Conservation (phyloP, 2,888 invertebrate genomes). For the Dasysyrphus tricinctus region DNA sequence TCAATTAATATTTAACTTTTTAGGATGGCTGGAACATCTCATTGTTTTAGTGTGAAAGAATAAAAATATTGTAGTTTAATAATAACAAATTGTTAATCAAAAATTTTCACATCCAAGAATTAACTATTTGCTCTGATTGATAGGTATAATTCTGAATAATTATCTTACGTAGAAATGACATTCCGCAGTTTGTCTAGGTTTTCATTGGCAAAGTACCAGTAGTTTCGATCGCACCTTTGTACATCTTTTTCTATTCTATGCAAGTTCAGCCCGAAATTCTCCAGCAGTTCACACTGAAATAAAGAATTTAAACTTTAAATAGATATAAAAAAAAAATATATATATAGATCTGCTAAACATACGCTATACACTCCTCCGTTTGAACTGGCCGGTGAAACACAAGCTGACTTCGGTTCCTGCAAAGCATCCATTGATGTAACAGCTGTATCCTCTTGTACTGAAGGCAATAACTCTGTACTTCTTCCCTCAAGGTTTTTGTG, state of each 20-base stretch:
- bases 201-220: conserved; percentile 94
- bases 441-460: conserved; percentile 86
- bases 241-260: conserved; percentile 99
- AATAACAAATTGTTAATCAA: no score
- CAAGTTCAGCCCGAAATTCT: conserved; percentile 93
- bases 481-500: conserved; percentile 84
- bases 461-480: conserved; percentile 85
- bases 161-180: conserved; percentile 98
- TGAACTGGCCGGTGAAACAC: conserved; percentile 95
- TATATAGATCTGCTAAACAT: conserved; percentile 82
- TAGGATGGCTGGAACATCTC: no score
- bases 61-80: no score
- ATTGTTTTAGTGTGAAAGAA: no score
- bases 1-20: neutral
- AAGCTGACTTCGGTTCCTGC: conserved; percentile 86
- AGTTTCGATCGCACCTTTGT: conserved; percentile 96
- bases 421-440: conserved; percentile 80
- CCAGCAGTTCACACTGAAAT: conserved; percentile 90
- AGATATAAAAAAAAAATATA: neutral
- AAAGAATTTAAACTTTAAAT: neutral
- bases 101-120: neutral
- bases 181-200: conserved; percentile 96
- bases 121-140: neutral
- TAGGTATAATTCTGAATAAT: neutral
- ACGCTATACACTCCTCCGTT: conserved; percentile 95